These are phyloP conservation scores for Neoscelio sp. DNA, from an alignment of 2,888 invertebrate species.

Conservation along the genomic window DNA sequence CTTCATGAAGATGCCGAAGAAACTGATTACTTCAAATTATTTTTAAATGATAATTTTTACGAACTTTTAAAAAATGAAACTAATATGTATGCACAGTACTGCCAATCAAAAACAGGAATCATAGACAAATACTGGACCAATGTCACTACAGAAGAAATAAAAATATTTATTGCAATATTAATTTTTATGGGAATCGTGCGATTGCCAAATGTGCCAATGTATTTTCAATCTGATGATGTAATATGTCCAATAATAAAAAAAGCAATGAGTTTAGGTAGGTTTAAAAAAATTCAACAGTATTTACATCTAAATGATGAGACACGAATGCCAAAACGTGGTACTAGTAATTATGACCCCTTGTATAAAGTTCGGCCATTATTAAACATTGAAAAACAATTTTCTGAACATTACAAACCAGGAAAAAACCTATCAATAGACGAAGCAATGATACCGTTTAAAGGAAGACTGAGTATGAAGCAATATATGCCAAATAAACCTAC, in stretches of 20 bases:
- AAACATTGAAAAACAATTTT: constrained; percentile 1
- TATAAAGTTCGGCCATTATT: constrained; percentile 32
- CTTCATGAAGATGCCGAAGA: too few species aligned
- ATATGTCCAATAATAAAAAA: constrained; percentile 13
- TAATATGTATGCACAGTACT: too few species aligned
- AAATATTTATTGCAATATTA: constrained; percentile 7
- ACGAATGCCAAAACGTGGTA: background rate
- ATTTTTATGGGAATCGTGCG: constrained; percentile 18
- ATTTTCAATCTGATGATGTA: constrained; percentile 19
- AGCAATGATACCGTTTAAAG: constrained; percentile 29
- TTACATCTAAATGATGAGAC: constrained; percentile 34
- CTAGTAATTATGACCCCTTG: constrained; percentile 14
- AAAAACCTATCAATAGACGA: constrained; percentile 16
- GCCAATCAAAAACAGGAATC: background rate
- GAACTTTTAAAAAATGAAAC: too few species aligned
- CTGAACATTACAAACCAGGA: constrained; percentile 12
- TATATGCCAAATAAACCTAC: constrained; percentile 28
- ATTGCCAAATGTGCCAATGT: constrained; percentile 3
- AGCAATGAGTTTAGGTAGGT: constrained; percentile 14
- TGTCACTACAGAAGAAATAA: background rate
- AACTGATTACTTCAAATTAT: too few species aligned
- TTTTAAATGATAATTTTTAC: too few species aligned
- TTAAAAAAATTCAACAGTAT: constrained; percentile 31
- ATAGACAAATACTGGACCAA: background rate
- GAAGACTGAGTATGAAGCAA: constrained; percentile 18